Evolutionary conservation across 1,140 invertebrate genomes (phyloP).

Genomic region (Drosophila varians): DNA sequence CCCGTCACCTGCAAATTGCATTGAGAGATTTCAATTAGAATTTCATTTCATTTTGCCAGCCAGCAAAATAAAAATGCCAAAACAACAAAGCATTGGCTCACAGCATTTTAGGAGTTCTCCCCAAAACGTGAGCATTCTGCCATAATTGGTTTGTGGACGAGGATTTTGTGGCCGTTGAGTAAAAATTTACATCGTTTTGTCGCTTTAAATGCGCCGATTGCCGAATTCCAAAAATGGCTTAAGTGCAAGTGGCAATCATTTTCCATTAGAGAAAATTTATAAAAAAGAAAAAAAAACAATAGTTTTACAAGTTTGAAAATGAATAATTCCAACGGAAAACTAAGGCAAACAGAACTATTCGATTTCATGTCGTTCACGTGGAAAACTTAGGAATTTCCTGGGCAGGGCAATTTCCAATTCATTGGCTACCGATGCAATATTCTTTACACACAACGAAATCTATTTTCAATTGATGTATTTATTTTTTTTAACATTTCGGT

Average conservation of each 20-base stretch:
- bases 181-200: not conserved
- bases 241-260: no score
- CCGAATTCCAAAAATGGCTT: no score
- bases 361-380: not conserved
- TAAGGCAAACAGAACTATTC: not conserved
- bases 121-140: conserved; percentile 19
- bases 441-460: not conserved
- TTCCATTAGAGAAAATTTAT: no score
- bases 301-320: not conserved
- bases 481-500: not conserved
- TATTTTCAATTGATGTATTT: not conserved
- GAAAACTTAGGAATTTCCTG: not conserved
- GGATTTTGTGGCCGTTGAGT: not conserved
- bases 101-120: conserved; percentile 13
- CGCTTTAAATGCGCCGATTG: not conserved
- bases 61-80: conserved; percentile 41
- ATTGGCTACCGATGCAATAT: conserved; percentile 6
- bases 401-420: conserved; percentile 5
- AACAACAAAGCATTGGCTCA: conserved; percentile 27
- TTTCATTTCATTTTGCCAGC: conserved; percentile 54
- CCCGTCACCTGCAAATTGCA: conserved; percentile 52
- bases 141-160: conserved; percentile 22
- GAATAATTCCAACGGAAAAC: not conserved
- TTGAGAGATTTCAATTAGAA: conserved; percentile 76
- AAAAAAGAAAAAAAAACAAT: no score